Evolutionary conservation across 2,888 invertebrate genomes (phyloP).

Genomic region (Stenoptilia bipunctidactyla): DNA sequence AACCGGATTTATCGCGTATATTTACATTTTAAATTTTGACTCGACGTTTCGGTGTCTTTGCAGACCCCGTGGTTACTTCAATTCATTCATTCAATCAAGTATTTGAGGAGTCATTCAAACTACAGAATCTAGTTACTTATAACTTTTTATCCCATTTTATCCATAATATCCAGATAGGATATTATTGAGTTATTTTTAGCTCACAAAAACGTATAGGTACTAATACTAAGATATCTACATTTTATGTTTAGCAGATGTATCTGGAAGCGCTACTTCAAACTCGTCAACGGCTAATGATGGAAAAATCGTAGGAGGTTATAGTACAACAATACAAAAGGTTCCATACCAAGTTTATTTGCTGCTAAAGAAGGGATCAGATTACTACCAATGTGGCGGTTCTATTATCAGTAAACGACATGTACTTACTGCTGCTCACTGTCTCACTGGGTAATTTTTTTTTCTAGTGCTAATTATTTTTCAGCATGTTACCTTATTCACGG

Average conservation of each 20-base stretch:
- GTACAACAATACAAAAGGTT: constrained; percentile 34
- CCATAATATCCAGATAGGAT: not conserved
- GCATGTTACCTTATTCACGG: no score
- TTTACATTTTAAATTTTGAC: no score
- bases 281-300: constrained; percentile 16
- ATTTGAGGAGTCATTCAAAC: no score
- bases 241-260: constrained; percentile 24
- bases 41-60: no score
- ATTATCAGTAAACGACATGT: constrained; percentile 40
- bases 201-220: not conserved
- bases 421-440: constrained; percentile 62
- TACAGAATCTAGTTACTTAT: no score
- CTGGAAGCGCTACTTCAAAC: constrained; percentile 23
- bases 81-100: no score
- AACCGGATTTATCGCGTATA: no score
- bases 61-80: no score
- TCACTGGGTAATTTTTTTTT: constrained; percentile 32
- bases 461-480: no score
- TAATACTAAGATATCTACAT: not conserved
- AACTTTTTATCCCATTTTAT: no score
- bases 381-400: constrained; percentile 57
- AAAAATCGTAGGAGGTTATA: constrained; percentile 54
- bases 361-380: constrained; percentile 25
- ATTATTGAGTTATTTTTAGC: not conserved
- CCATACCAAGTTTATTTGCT: constrained; percentile 53